Percentiles rank a stretch among this genome's conserved stretches.
phyloP scores from a whole-genome alignment of 2,888 invertebrate species.

The Caenorhabditis doughertyi region DNA sequence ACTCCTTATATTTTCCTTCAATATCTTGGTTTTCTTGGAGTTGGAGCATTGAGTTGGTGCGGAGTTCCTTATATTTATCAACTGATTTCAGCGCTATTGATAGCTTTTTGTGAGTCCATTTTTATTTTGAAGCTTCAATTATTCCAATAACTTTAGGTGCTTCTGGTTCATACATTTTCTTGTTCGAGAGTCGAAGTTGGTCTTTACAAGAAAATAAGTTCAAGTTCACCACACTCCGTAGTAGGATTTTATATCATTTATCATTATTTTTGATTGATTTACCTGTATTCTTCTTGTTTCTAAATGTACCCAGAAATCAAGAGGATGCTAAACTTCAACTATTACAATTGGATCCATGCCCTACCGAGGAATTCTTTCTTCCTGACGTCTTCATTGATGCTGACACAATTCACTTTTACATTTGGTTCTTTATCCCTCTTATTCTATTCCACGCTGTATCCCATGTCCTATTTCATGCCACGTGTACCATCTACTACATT shows the following conservation, averaged over 20 bases:
- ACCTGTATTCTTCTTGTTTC: not conserved
- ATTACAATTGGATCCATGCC: conserved; percentile 17
- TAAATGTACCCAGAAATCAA: conserved; percentile 1
- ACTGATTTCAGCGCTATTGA: not conserved
- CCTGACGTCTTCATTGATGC: not conserved
- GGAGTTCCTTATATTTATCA: conserved; percentile 20
- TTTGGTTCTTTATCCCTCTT: not conserved
- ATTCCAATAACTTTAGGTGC: not conserved
- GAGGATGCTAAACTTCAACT: conserved; percentile 13
- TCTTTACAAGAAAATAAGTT: conserved; percentile 17
- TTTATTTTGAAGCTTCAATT: too few species aligned
- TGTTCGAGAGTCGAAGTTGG: conserved; percentile 32
- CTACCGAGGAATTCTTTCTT: conserved; percentile 24
- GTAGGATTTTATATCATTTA: conserved; percentile 6
- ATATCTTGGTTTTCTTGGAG: not conserved
- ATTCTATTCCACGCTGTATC: not conserved
- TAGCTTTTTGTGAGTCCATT: conserved; percentile 18
- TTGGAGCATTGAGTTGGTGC: conserved; percentile 18
- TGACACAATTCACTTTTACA: conserved; percentile 12
- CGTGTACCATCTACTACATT: conserved; percentile 3
- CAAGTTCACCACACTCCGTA: not conserved
- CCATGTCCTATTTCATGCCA: conserved; percentile 14
- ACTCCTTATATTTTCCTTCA: conserved; percentile 16
- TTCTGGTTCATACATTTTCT: conserved; percentile 4
- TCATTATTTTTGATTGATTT: not conserved